Evolutionary conservation across 2,888 invertebrate genomes (phyloP), one percentile per base, ranked within the genome.

Genomic region (Limenitis camilla): DNA sequence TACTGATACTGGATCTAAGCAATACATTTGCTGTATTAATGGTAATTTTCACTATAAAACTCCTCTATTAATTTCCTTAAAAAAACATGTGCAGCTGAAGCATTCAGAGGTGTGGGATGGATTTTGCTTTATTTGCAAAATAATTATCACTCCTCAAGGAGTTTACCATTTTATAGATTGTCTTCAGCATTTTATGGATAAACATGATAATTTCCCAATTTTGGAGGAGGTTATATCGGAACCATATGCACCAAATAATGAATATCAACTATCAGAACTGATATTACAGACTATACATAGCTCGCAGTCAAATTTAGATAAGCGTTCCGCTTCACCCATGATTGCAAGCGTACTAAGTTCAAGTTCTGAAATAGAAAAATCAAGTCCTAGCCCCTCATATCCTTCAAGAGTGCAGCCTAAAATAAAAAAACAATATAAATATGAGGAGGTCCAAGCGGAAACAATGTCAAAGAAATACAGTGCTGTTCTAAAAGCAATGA

Each of bases 291-390:
- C 59, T 8, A 29, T 27, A 32, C 49, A 42, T 32, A 5, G n/a
- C n/a, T n/a, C n/a, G n/a, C 42, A 48, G 32, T 33, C 8, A 19
- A 35, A 54, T 1, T 56, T 59, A 27, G 63, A 58, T 19, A 56
- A 59, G 35, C 55, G 58, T 6, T 47, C 65, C 10, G 56, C 62
- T 50, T 68, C 79, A 48, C 86, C 83, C 4, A 68, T 84, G 53
- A 90, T 91, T 40, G 85, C 88, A 61, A 90, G 77, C 59, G 89
- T 91, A 6, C 74, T 89, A 4, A 90, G 90, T 61, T 78, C 91
- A 2, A 86, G 87, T 9, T 35, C 62, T 3, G 45, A 59, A 48
- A 45, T 57, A 3, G 67, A 71, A 8, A 53, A 59, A 41, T 53
- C 64, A 9, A 59, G 49, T 19, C 54, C 60, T 1, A 71, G 64